Base-by-base conservation (phyloP, 2,888 invertebrate species). In the Boloria euphrosyne region DNA sequence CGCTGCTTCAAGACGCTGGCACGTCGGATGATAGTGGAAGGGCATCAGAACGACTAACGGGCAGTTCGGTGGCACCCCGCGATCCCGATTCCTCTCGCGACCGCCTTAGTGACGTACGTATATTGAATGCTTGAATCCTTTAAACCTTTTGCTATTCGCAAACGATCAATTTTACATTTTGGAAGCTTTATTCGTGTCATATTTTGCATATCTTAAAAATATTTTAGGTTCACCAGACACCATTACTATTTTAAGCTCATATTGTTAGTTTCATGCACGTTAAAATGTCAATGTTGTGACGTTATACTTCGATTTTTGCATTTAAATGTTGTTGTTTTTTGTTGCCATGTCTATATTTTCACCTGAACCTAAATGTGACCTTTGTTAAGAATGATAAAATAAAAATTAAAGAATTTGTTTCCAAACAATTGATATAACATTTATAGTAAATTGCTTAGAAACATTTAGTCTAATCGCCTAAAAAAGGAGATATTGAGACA, bases 21-120 rank as follows among this genome's bases (percentile, higher is more conserved):
- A 96, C 96, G 85, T 96, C 96, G 87, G 96, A 96, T 93, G 96
- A 96, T 92, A 96, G 96, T 93, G 96, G 96, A 81, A 93, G 96
- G 89, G 96, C 96, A 80, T 96, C 96, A 78, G 96, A 96, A 93
- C 94, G 96, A 84, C 94, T 96, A 86, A 95, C 96, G 87, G 94
- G 95, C 90, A 95, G 95, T 90, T 95, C 95, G 71, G 94, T 95
- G 83, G 94, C 95, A 80, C 95, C 95, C 81, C 94, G 96, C 85
- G 95, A 96, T 92, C 95, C 96, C 82, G 96, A 96, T 92, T 96
- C 95, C 90, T 96, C 96, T 84, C 94, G 95, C 92, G 96, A 96
- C 93, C 95, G 96, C 87, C 95, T 96, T 86, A 96, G 95, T 93
- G 96, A 96, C 94, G 96, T 96, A 94, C 95, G 96, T 94, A 86